Base-by-base conservation (phyloP, 2,888 invertebrate species). In the Agrotis exclamationis region DNA sequence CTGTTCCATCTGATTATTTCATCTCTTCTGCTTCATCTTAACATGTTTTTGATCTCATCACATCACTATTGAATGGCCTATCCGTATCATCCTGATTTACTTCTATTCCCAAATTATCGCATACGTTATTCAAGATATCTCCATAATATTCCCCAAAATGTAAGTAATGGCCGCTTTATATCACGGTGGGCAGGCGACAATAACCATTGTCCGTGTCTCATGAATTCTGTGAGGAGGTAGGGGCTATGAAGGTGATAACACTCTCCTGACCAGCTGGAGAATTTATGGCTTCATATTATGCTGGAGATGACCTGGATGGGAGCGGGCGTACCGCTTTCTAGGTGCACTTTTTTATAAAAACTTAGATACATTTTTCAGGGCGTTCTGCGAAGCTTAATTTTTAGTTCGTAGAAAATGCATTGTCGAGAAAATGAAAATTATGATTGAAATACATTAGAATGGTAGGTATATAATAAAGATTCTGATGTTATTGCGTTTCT, bases 191-290 rank as follows among this genome's bases (percentile, higher is more conserved):
- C 83, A 84, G 80, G 83, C 86, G 86, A 89, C 88, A 87, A 91
- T 90, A 89, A 85, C 89, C 88, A 89, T 89, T 91, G 90, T 89
- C 87, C 86, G 85, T 82, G 87, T 87, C 88, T 85, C 90, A 88
- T 91, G 90, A 92, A 92, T 92, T 87, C 85, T 73, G 71, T 70
- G 67, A 72, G 79, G 65, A 78, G 57, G 45, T 64, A 69, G 66
- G 76, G 76, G 60, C 70, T 70, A 76, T 80, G 77, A 64, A 71
- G 85, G 78, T 76, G 85, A 81, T 83, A 84, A 76, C 74, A 70
- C 71, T 70, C 60, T 66, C 74, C 83, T 80, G 80, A 83, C 85
- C 74, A 72, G 63, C 69, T 65, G 56, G 53, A 7, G 62, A 78
- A 84, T 85, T 84, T 85, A 85, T 79, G 57, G 60, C 69, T 54